Conservation (phyloP, 1,140 invertebrate genomes). For the Drosophila tropicalis region DNA sequence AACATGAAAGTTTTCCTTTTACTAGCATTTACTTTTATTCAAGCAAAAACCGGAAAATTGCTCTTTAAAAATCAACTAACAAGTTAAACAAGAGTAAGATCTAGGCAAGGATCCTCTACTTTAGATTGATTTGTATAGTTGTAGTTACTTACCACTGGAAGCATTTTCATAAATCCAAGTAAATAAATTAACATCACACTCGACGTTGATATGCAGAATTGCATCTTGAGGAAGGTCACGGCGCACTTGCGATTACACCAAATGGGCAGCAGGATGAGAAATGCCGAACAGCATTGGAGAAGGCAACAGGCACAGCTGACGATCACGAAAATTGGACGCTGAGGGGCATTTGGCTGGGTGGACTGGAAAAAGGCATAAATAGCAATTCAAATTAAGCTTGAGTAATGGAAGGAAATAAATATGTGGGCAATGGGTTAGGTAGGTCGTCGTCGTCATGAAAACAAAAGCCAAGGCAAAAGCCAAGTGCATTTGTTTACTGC, state of each 20-base stretch:
- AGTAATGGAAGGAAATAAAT: conserved; percentile 11
- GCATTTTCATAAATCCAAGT: conserved; percentile 85
- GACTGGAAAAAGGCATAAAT: conserved; percentile 43
- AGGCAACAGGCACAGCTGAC: conserved; percentile 86
- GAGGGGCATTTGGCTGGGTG: conserved; percentile 42
- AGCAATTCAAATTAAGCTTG: conserved; percentile 34
- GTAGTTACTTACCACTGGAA: conserved; percentile 84
- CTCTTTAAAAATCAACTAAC: not conserved
- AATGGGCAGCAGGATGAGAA: conserved; percentile 85
- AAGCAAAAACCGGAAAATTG: not conserved
- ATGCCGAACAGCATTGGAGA: conserved; percentile 85
- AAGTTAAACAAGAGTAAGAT: not conserved
- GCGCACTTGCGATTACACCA: conserved; percentile 86
- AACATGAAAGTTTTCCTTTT: conserved; percentile 5
- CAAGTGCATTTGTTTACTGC: conserved; percentile 36
- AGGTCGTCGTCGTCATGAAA: conserved; percentile 16
- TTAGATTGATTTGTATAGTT: not conserved
- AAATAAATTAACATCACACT: conserved; percentile 87
- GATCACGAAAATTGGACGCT: conserved; percentile 84
- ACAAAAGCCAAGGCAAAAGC: conserved; percentile 10
- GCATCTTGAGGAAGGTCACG: conserved; percentile 87
- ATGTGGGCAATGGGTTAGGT: conserved; percentile 21
- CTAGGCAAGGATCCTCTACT: not conserved
- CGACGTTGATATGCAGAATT: conserved; percentile 86
- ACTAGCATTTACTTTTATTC: not conserved